Evolutionary conservation across 2,113 vertebrate genomes (phyloP).

Genomic region (Rhinolophus sinicus): DNA sequence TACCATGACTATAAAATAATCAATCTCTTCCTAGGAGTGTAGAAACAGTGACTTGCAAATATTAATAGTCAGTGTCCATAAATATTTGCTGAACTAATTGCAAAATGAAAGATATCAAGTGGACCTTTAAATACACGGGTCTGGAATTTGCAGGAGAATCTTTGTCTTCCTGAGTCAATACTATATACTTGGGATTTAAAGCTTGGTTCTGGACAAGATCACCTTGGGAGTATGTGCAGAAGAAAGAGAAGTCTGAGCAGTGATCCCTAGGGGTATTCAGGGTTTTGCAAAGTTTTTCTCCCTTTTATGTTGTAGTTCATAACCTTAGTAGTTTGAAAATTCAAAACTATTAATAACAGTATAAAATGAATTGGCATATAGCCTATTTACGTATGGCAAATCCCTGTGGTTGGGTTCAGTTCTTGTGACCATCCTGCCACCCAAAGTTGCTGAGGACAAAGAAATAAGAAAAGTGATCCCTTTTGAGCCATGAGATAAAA

Average conservation of each 20-base stretch:
- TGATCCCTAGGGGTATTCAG: background rate
- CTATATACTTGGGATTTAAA: background rate
- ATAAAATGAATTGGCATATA: background rate
- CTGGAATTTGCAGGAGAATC: background rate
- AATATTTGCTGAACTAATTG: slow-evolving; percentile 58
- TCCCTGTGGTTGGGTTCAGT: background rate
- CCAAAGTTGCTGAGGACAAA: background rate
- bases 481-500: background rate
- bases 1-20: slow-evolving; percentile 27
- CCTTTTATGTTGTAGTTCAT: background rate
- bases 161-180: background rate
- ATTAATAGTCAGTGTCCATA: background rate
- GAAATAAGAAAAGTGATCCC: background rate
- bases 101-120: background rate
- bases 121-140: background rate
- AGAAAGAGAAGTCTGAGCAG: background rate
- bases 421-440: background rate
- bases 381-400: background rate
- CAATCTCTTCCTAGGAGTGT: background rate
- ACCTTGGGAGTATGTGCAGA: background rate
- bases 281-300: background rate
- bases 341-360: background rate
- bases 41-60: slow-evolving; percentile 5
- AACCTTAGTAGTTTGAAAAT: background rate
- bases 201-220: background rate